A percentile compares a stretch with the other conserved stretches of the same genome.
Conservation (phyloP, 2,797 vertebrate species). For the Crax fasciolata region DNA sequence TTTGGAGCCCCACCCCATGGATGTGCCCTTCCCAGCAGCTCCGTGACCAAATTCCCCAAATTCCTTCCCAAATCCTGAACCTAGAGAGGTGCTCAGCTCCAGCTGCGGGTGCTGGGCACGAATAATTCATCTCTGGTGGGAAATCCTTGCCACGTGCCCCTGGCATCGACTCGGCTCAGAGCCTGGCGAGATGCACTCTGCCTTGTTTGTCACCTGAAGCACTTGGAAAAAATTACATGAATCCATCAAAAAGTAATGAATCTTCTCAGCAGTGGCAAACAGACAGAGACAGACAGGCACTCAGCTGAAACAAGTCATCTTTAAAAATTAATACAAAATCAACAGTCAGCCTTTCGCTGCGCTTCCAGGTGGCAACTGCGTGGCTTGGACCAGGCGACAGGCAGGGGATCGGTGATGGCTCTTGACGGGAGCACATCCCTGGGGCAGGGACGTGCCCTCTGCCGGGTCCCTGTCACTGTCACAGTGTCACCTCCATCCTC, state of each 20-base stretch:
- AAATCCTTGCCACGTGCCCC: not conserved
- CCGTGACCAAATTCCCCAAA: not conserved
- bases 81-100: not conserved
- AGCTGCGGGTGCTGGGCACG: not conserved
- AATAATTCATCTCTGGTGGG: not conserved
- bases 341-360: constrained; percentile 11
- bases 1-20: not conserved
- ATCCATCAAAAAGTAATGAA: constrained; percentile 83
- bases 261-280: constrained; percentile 70
- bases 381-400: not conserved
- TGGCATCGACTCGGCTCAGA: not conserved
- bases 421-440: accelerated
- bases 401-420: not conserved
- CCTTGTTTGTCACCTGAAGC: constrained; percentile 78
- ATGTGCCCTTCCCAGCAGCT: not conserved
- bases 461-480: not conserved
- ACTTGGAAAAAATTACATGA: constrained; percentile 79
- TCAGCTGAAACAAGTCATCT: constrained; percentile 48
- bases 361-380: not conserved
- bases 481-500: not conserved
- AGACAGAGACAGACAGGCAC: constrained; percentile 76
- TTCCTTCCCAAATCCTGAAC: not conserved
- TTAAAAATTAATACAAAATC: constrained; percentile 72
- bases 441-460: not conserved
- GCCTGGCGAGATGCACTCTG: not conserved